Percentiles rank a stretch among this genome's conserved stretches.
Evolutionary conservation across 2,888 invertebrate genomes (phyloP).

Genomic region (Agriotes lineatus): DNA sequence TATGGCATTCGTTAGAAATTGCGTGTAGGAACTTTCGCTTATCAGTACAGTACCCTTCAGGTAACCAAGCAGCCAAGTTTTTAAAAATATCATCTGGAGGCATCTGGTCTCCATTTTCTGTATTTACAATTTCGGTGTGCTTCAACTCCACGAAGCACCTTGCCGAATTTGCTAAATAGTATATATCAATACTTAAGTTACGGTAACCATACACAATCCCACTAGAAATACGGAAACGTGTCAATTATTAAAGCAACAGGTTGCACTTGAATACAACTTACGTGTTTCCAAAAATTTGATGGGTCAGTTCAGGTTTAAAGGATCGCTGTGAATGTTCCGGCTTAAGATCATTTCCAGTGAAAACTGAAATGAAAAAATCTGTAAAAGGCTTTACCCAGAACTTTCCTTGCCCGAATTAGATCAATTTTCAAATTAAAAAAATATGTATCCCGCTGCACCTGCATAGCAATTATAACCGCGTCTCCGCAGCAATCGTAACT

Average conservation of each 20-base stretch:
- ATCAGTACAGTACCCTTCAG: conserved; percentile 53
- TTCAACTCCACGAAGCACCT: conserved; percentile 84
- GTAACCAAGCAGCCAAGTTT: conserved; percentile 58
- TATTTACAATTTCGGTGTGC: conserved; percentile 76
- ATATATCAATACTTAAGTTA: conserved; percentile 79
- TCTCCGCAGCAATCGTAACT: too few species aligned
- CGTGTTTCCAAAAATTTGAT: conserved; percentile 92
- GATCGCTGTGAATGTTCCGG: conserved; percentile 11
- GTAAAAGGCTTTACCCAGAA: too few species aligned
- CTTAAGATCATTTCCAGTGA: conserved; percentile 16
- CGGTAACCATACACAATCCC: conserved; percentile 96
- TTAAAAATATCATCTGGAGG: conserved; percentile 56
- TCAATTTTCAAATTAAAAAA: too few species aligned
- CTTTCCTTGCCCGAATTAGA: too few species aligned
- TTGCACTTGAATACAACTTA: too few species aligned
- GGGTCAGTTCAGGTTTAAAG: conserved; percentile 89
- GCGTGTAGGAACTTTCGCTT: conserved; percentile 51
- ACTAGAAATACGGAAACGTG: conserved; percentile 55
- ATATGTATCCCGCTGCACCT: too few species aligned
- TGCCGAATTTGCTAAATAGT: conserved; percentile 85
- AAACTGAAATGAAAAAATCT: conserved; percentile 7
- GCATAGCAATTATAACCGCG: too few species aligned
- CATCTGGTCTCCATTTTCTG: conserved; percentile 52
- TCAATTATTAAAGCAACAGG: too few species aligned
- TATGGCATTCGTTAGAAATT: conserved; percentile 54